Evolutionary conservation across 2,113 vertebrate genomes (phyloP), one percentile per base, ranked within the genome.

Genomic region (Cololabis saira): DNA sequence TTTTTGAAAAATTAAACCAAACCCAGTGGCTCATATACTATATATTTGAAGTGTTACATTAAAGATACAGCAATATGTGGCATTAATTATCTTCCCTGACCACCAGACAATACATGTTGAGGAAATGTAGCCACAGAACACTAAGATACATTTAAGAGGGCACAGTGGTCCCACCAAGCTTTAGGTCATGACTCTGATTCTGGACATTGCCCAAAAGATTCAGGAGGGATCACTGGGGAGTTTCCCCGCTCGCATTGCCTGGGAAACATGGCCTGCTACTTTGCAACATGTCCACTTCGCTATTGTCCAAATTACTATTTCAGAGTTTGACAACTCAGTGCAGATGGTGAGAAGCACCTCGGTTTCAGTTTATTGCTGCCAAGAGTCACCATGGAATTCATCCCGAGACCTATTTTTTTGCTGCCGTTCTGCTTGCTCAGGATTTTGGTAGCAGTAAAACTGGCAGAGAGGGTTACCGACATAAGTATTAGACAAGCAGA

Each of bases 251-350:
- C 49, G 14, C 33, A 53, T 68, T 57, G 80, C 80, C 76, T 74
- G 69, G 85, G 78, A 88, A 88, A 85, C 70, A 63, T 13, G 18
- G 59, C 18, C 59, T 65, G 73, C 78, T 81, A 74, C 66, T 82
- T 83, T 76, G 81, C 60, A 76, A 66, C 61, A 81, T 80, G 74
- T 88, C 82, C 50, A 71, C 49, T 76, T 63, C 76, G 67, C 72
- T 87, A 73, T 66, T 67, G 62, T 88, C 71, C 84, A 71, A 85
- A 91, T 85, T 87, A 78, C 74, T 89, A 64, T 76, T 75, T 90
- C 78, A 58, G 83, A 91, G 84, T 91, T 79, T 87, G 85, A 92
- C 89, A 90, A 82, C 81, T 76, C 56, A 51, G 81, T 75, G 71
- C 80, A 89, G 82, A 90, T 80, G 81, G 76, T 83, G 87, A 87